A percentile compares a stretch with the other conserved stretches of the same genome.
These are phyloP conservation scores for Euwallacea similis DNA, from an alignment of 1,140 invertebrate species.

Conservation along the genomic window DNA sequence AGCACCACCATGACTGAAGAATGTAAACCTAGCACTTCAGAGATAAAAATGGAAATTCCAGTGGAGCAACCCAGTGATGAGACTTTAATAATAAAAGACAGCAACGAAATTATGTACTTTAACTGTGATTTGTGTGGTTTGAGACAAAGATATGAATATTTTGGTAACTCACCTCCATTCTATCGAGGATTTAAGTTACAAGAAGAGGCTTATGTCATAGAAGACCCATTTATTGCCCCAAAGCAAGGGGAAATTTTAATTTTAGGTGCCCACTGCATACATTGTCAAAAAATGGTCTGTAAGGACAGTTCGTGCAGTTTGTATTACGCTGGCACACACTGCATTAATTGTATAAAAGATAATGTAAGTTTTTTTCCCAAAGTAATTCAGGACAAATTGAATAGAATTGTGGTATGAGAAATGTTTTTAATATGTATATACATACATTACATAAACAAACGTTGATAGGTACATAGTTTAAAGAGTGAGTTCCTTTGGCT, in stretches of 20 bases:
- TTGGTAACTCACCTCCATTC: slow-evolving; percentile 71
- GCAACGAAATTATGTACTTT: slow-evolving; percentile 56
- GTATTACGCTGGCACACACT: slow-evolving; percentile 75
- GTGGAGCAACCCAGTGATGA: not conserved
- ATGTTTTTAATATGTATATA: not conserved
- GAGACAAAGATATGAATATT: slow-evolving; percentile 71
- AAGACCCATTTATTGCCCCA: slow-evolving; percentile 76
- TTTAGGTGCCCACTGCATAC: slow-evolving; percentile 72
- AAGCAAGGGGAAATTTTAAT: slow-evolving; percentile 70
- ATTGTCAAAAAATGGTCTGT: slow-evolving; percentile 71
- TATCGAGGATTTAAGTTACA: slow-evolving; percentile 59
- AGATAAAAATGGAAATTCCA: slow-evolving; percentile 9
- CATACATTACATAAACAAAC: too few relatives aligned
- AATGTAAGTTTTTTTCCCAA: slow-evolving; percentile 66
- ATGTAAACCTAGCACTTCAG: not conserved
- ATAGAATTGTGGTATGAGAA: slow-evolving; percentile 41
- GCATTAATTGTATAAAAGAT: slow-evolving; percentile 66
- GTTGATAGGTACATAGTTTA: too few relatives aligned
- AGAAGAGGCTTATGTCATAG: slow-evolving; percentile 73
- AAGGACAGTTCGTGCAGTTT: slow-evolving; percentile 74
- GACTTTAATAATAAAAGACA: slow-evolving; percentile 31
- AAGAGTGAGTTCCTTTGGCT: not conserved
- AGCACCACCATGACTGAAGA: slow-evolving; percentile 9
- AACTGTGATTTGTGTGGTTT: slow-evolving; percentile 66
- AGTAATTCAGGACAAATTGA: slow-evolving; percentile 47